phyloP scores from a whole-genome alignment of 2,797 vertebrate genomes.

The Phalanger gymnotis region DNA sequence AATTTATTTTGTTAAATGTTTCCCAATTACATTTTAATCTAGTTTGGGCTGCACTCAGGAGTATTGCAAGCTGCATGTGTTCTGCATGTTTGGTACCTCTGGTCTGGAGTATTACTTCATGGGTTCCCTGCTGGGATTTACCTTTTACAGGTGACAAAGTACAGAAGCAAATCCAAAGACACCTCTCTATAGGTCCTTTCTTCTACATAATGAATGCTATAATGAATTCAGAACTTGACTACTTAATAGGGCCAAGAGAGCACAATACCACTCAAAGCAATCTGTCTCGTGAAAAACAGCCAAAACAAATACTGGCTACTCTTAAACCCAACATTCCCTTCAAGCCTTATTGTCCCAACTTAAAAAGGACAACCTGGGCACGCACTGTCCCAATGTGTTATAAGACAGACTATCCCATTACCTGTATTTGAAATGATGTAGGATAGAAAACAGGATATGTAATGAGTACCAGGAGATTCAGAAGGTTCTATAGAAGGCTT shows the following conservation, averaged over 20 bases:
- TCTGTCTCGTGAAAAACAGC: neutral
- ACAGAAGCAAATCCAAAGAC: slow-evolving; percentile 34
- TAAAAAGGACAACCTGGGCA: neutral
- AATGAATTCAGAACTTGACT: neutral
- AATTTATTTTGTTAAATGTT: neutral
- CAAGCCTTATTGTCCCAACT: slow-evolving; percentile 1
- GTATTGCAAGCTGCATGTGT: neutral
- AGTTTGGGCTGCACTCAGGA: neutral
- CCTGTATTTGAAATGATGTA: neutral
- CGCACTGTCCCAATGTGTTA: neutral
- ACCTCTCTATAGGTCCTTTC: neutral
- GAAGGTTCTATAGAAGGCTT: neutral
- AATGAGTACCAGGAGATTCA: neutral
- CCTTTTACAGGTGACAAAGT: slow-evolving; percentile 16
- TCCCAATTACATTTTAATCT: neutral
- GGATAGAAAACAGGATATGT: neutral
- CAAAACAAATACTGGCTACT: neutral
- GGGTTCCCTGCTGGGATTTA: slow-evolving; percentile 25
- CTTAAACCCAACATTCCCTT: neutral
- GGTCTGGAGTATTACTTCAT: slow-evolving; percentile 49
- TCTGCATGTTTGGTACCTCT: neutral
- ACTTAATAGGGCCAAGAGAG: slow-evolving; percentile 1
- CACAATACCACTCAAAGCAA: neutral
- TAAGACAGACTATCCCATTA: neutral
- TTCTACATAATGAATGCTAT: neutral